A percentile compares a stretch with the other conserved stretches of the same genome.
Evolutionary conservation across 2,888 invertebrate species (phyloP).

Genomic region (Hemicrepidius hirtus): DNA sequence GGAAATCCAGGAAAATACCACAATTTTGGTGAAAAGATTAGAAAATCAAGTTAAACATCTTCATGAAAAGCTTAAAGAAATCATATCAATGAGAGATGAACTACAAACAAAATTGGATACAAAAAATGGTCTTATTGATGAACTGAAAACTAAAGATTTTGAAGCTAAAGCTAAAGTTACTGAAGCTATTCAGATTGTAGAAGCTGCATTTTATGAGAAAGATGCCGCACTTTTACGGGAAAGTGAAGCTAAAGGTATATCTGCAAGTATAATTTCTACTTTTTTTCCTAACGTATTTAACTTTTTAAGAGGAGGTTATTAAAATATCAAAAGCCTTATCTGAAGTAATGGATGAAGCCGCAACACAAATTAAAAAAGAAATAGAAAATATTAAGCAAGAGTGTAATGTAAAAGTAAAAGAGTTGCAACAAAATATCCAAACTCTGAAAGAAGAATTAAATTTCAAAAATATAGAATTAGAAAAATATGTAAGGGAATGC

Average conservation of each 20-base stretch:
- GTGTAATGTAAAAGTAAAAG: constrained; percentile 76
- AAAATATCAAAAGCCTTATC: constrained; percentile 74
- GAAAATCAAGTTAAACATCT: constrained; percentile 73
- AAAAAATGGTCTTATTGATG: constrained; percentile 69
- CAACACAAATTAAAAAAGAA: constrained; percentile 76
- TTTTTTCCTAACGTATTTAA: neutral
- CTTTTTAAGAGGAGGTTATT: constrained; percentile 74
- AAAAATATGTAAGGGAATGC: constrained; percentile 75
- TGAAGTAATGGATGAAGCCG: constrained; percentile 75
- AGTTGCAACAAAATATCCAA: constrained; percentile 75
- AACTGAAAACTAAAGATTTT: constrained; percentile 71
- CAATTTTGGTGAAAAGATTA: constrained; percentile 69
- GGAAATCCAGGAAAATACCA: constrained; percentile 74
- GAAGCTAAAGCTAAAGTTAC: constrained; percentile 75
- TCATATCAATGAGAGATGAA: constrained; percentile 63
- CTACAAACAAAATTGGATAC: constrained; percentile 71
- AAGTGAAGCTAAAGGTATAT: constrained; percentile 66
- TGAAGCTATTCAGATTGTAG: constrained; percentile 76
- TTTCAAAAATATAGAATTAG: constrained; percentile 75
- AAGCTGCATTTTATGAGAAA: constrained; percentile 76
- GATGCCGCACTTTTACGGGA: constrained; percentile 74
- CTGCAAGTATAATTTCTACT: neutral
- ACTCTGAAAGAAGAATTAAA: constrained; percentile 76
- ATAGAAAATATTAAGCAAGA: constrained; percentile 75
- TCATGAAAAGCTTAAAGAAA: constrained; percentile 69